Conservation (phyloP, 2,113 vertebrate species). For the Heloderma charlesbogerti region DNA sequence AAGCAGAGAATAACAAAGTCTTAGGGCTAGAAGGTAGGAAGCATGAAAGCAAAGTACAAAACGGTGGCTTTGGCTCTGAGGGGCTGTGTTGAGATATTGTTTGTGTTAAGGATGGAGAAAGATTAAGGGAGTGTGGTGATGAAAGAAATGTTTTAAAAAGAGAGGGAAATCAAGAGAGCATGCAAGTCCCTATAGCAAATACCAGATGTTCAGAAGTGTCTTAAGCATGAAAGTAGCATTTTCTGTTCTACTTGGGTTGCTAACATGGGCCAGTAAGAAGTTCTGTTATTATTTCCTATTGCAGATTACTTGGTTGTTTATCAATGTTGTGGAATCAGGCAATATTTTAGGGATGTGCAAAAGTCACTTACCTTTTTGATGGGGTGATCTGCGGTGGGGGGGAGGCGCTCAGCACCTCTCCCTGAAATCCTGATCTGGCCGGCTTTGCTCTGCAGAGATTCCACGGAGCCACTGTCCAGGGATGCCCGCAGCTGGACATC, state of each 20-base stretch:
- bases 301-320: neutral
- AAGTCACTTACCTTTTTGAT: too few relatives aligned
- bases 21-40: fast-evolving
- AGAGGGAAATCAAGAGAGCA: neutral
- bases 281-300: neutral
- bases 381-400: too few relatives aligned
- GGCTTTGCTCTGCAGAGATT: too few relatives aligned
- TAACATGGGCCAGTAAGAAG: neutral
- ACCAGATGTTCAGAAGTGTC: fast-evolving
- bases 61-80: fast-evolving
- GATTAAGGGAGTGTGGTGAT: fast-evolving
- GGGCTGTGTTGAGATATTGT: neutral
- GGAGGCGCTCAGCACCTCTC: too few relatives aligned
- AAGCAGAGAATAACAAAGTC: fast-evolving
- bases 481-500: too few relatives aligned
- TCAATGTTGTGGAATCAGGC: too few relatives aligned
- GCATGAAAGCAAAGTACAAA: fast-evolving
- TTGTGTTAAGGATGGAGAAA: neutral
- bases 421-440: too few relatives aligned
- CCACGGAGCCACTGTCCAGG: too few relatives aligned
- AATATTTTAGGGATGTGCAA: too few relatives aligned
- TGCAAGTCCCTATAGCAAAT: neutral
- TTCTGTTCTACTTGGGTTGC: neutral
- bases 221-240: neutral
- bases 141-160: neutral